Conservation (phyloP, 2,888 invertebrate species). For the Dermolepida albohirtum region DNA sequence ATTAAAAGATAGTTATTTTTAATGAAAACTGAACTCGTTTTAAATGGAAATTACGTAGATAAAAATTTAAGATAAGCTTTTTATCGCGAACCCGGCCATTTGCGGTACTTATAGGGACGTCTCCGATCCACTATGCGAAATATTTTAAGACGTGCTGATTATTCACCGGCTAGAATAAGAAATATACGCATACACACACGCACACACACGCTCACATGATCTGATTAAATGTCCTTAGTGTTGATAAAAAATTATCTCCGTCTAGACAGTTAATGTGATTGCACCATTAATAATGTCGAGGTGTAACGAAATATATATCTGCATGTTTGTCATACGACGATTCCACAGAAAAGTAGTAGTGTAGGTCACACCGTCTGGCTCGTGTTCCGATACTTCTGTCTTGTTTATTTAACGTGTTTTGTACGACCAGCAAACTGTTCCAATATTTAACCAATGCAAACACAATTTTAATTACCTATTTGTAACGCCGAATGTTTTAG, state of each 20-base stretch:
- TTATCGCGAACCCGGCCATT: too few species aligned
- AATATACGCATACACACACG: not conserved
- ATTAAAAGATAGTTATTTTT: too few species aligned
- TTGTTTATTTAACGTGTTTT: not conserved
- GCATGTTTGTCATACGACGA: slow-evolving; percentile 19
- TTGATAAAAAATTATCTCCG: slow-evolving; percentile 44
- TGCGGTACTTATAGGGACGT: too few species aligned
- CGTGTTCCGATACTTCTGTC: slow-evolving; percentile 46
- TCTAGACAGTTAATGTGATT: slow-evolving; percentile 43
- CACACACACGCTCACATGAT: slow-evolving; percentile 24
- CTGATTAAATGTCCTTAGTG: slow-evolving; percentile 41
- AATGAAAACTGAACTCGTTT: too few species aligned
- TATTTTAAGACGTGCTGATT: too few species aligned
- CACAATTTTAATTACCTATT: not conserved
- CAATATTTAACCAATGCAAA: not conserved
- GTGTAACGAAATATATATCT: slow-evolving; percentile 34
- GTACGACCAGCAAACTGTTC: not conserved
- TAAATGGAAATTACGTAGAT: too few species aligned
- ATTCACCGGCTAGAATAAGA: too few species aligned
- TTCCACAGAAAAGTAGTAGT: slow-evolving; percentile 43
- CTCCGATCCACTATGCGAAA: too few species aligned
- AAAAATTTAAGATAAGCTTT: too few species aligned
- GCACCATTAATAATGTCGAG: slow-evolving; percentile 43
- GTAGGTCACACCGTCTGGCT: slow-evolving; percentile 62
- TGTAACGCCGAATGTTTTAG: too few species aligned